Conservation (phyloP, 1,140 invertebrate genomes). For the Nasonia giraulti region DNA sequence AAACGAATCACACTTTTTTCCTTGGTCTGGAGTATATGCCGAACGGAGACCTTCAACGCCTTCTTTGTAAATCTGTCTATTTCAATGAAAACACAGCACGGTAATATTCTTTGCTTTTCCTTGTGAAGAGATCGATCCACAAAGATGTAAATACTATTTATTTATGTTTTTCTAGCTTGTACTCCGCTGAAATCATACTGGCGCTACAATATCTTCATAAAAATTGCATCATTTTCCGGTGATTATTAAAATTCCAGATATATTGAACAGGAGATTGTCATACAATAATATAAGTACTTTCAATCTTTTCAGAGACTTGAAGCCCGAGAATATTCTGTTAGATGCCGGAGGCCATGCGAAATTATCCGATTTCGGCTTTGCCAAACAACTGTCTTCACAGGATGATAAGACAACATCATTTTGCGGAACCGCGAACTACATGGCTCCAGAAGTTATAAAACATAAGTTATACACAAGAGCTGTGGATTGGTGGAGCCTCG, state of each 20-base stretch:
- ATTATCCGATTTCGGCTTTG: not conserved
- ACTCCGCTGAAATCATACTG: constrained; percentile 97
- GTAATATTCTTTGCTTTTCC: constrained; percentile 73
- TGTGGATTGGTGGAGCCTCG: constrained; percentile 99
- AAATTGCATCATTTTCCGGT: constrained; percentile 94
- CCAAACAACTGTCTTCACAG: not conserved
- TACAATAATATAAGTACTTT: not conserved
- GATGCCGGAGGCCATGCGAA: not conserved
- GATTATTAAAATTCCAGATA: not conserved
- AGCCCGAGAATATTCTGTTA: constrained; percentile 4
- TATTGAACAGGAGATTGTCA: not conserved
- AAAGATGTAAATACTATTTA: not conserved
- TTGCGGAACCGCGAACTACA: constrained; percentile 12
- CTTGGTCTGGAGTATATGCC: constrained; percentile 98
- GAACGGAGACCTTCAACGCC: constrained; percentile 95
- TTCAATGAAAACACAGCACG: constrained; percentile 97
- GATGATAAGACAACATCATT: not conserved
- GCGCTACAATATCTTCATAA: constrained; percentile 97
- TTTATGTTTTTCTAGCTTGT: constrained; percentile 88
- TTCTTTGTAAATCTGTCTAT: constrained; percentile 97
- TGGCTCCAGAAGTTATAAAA: constrained; percentile 95
- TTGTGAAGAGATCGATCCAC: not conserved
- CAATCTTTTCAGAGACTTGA: constrained; percentile 5
- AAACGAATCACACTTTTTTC: constrained; percentile 98
- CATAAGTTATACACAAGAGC: constrained; percentile 96